phyloP scores from a whole-genome alignment of 2,888 invertebrate species.

The Orthosia incerta region DNA sequence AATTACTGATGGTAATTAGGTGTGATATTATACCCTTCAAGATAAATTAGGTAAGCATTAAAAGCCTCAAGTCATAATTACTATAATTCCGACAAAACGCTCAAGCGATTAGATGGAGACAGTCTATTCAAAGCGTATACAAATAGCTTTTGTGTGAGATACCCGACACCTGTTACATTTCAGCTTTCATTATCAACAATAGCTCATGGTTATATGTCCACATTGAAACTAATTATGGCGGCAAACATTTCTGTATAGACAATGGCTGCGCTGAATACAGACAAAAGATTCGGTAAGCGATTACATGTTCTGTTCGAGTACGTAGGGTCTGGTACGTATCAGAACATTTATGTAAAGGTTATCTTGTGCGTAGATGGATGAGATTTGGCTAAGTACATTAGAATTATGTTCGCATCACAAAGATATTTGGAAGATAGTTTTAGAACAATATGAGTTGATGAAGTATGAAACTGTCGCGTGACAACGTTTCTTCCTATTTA shows the following conservation, averaged over 20 bases:
- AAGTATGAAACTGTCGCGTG: not conserved
- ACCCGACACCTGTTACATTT: conserved; percentile 35
- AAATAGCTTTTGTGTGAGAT: conserved; percentile 22
- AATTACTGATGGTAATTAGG: not conserved
- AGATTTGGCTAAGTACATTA: not conserved
- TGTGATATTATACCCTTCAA: not conserved
- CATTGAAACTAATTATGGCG: conserved; percentile 49
- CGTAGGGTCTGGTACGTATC: conserved; percentile 14
- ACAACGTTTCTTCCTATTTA: too few species aligned
- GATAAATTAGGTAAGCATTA: conserved; percentile 13
- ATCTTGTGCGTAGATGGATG: conserved; percentile 25
- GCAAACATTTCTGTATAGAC: conserved; percentile 57
- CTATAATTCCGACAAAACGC: not conserved
- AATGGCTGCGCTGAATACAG: conserved; percentile 57
- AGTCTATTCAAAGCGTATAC: conserved; percentile 8
- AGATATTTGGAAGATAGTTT: not conserved
- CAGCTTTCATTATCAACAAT: conserved; percentile 45
- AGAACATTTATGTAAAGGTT: conserved; percentile 23
- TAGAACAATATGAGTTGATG: not conserved
- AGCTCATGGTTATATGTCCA: conserved; percentile 18
- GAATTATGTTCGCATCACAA: not conserved
- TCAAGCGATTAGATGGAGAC: not conserved
- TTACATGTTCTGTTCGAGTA: conserved; percentile 64
- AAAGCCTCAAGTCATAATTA: not conserved
- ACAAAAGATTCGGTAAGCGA: conserved; percentile 73